These are phyloP conservation scores for Aleiodes alternator DNA, from an alignment of 2,888 invertebrate species.

Conservation along the genomic window DNA sequence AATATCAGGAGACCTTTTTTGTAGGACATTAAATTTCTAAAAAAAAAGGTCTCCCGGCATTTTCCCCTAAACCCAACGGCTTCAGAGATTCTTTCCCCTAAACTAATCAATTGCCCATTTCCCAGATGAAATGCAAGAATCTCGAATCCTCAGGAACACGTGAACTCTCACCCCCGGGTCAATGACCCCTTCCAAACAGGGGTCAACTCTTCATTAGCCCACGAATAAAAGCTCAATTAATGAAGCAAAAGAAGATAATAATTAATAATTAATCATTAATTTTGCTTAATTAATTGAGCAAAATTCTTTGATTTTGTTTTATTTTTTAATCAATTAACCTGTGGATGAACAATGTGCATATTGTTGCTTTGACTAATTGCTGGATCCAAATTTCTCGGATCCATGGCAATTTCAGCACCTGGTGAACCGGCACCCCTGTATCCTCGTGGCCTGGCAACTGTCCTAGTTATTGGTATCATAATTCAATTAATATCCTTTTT, in stretches of 20 bases:
- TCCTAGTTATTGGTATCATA: constrained; percentile 46
- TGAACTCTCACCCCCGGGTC: constrained; percentile 18
- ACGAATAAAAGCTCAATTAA: background rate
- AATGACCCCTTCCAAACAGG: background rate
- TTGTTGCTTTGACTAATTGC: constrained; percentile 40
- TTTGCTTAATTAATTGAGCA: too few relatives aligned
- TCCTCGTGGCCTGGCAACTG: constrained; percentile 57
- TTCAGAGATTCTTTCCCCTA: too few relatives aligned
- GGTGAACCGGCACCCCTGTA: constrained; percentile 50
- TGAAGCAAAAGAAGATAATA: too few relatives aligned
- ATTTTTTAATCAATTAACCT: constrained; percentile 53
- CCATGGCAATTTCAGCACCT: constrained; percentile 68
- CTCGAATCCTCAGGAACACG: background rate
- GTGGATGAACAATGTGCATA: constrained; percentile 57
- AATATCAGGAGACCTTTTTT: too few relatives aligned
- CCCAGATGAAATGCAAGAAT: too few relatives aligned
- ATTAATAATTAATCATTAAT: too few relatives aligned
- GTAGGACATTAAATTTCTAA: too few relatives aligned
- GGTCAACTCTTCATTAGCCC: background rate
- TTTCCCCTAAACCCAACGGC: too few relatives aligned
- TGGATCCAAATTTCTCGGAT: constrained; percentile 65
- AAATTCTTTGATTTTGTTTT: too few relatives aligned
- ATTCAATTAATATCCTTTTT: constrained; percentile 20
- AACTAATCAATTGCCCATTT: too few relatives aligned
- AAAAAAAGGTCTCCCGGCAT: too few relatives aligned